phyloP scores from a whole-genome alignment of 2,888 invertebrate species.

The Drosophila lacicola region DNA sequence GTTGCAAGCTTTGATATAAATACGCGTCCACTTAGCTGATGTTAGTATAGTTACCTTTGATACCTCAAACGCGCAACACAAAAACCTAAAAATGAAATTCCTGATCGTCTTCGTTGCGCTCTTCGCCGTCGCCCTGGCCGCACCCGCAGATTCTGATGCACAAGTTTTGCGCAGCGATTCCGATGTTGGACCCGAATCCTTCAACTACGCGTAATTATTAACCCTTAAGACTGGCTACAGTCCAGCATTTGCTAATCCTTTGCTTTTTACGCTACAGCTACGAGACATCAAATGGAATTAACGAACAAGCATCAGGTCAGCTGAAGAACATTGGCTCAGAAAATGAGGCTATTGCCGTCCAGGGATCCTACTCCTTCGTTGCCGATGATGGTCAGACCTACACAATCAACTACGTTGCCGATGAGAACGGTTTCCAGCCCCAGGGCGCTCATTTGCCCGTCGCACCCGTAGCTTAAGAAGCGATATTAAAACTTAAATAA shows the following conservation, averaged over 20 bases:
- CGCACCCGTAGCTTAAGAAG: slow-evolving; percentile 41
- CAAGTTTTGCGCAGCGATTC: slow-evolving; percentile 10
- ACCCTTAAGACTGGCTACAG: not conserved
- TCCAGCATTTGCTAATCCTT: slow-evolving; percentile 1
- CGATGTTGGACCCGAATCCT: slow-evolving; percentile 86
- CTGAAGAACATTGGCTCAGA: slow-evolving; percentile 66
- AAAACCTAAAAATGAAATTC: slow-evolving; percentile 57
- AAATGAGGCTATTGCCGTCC: slow-evolving; percentile 64
- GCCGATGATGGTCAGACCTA: slow-evolving; percentile 72
- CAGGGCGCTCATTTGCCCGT: slow-evolving; percentile 76
- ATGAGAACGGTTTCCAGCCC: slow-evolving; percentile 86
- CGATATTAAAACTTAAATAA: slow-evolving; percentile 10
- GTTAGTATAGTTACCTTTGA: slow-evolving; percentile 32
- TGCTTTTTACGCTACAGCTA: slow-evolving; percentile 10
- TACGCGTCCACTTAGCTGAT: not conserved
- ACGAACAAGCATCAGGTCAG: too few species aligned
- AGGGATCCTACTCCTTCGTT: slow-evolving; percentile 65
- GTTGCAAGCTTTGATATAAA: slow-evolving; percentile 17
- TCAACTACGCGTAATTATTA: slow-evolving; percentile 83
- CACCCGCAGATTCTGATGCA: slow-evolving; percentile 11
- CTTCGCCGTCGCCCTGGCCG: slow-evolving; percentile 64
- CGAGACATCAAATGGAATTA: too few species aligned
- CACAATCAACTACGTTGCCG: slow-evolving; percentile 71
- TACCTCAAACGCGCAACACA: slow-evolving; percentile 25
- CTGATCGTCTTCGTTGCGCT: slow-evolving; percentile 64